Percentiles rank a stretch among this genome's conserved stretches.
Evolutionary conservation across 1,140 invertebrate species (phyloP).

Genomic region (Drosophila hydei): DNA sequence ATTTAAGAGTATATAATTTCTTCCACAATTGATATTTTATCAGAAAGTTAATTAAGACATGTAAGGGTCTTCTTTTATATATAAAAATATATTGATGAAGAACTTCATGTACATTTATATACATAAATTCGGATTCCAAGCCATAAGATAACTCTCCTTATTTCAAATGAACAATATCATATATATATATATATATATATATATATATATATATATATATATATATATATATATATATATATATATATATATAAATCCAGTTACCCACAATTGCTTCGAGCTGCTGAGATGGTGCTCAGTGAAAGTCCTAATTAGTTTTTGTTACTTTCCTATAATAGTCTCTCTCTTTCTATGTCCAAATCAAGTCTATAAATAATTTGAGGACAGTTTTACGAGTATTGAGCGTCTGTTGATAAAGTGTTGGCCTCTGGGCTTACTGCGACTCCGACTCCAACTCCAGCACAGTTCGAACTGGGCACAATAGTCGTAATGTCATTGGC

Average conservation of each 20-base stretch:
- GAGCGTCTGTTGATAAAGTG: conserved; percentile 39
- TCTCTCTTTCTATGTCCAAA: neutral
- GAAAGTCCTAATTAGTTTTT: conserved; percentile 7
- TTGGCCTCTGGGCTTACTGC: neutral
- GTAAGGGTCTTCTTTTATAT: too few relatives aligned
- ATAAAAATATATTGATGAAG: too few relatives aligned
- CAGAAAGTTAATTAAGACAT: too few relatives aligned
- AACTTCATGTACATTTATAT: too few relatives aligned
- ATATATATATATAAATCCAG: too few relatives aligned
- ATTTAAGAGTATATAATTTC: too few relatives aligned
- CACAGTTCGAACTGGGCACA: conserved; percentile 17
- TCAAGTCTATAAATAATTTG: conserved; percentile 39
- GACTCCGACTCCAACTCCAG: neutral
- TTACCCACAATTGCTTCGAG: neutral
- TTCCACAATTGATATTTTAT: too few relatives aligned
- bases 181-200: too few relatives aligned
- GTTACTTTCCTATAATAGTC: conserved; percentile 4
- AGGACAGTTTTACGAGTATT: conserved; percentile 38
- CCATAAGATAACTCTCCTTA: too few relatives aligned
- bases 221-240: too few relatives aligned
- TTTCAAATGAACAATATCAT: neutral
- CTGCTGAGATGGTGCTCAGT: neutral
- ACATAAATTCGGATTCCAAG: too few relatives aligned
- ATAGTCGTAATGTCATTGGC: conserved; percentile 29
- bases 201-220: too few relatives aligned